These are phyloP conservation scores for Pygmarrhopalites habei DNA, from an alignment of 1,140 invertebrate species.

Conservation along the genomic window DNA sequence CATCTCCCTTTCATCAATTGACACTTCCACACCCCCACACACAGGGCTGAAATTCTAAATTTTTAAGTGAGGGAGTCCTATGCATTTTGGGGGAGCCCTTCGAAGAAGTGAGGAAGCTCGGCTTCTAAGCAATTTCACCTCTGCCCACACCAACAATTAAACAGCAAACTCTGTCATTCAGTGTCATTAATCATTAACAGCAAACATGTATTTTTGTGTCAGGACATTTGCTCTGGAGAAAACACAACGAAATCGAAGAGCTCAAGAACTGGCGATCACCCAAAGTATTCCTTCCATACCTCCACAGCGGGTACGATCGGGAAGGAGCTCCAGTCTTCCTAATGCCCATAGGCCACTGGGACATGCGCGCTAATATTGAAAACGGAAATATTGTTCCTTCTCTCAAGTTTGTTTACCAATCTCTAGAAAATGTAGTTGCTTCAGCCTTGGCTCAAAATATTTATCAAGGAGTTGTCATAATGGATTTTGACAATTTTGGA, in stretches of 20 bases:
- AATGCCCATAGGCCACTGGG: conserved; percentile 19
- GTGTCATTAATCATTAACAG: no score
- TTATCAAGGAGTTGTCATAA: conserved; percentile 23
- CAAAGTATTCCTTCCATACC: conserved; percentile 18
- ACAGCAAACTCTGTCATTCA: no score
- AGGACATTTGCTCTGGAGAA: conserved; percentile 23
- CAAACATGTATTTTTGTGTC: no score
- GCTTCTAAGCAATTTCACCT: no score
- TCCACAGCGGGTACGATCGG: conserved; percentile 13
- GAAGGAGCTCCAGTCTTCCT: conserved; percentile 16
- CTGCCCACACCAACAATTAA: no score
- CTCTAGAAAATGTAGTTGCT: conserved; percentile 8
- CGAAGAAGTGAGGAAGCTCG: no score
- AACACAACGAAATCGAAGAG: conserved; percentile 22
- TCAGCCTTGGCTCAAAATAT: neutral
- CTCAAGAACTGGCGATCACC: conserved; percentile 16
- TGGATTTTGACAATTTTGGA: conserved; percentile 23
- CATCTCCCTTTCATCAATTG: no score
- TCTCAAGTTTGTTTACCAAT: conserved; percentile 16
- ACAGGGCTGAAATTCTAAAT: no score
- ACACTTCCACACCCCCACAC: no score
- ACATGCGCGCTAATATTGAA: conserved; percentile 17
- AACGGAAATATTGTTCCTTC: conserved; percentile 20
- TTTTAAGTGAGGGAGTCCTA: no score
- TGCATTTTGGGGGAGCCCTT: no score